phyloP scores from a whole-genome alignment of 2,888 invertebrate species.

The Coelopa pilipes region DNA sequence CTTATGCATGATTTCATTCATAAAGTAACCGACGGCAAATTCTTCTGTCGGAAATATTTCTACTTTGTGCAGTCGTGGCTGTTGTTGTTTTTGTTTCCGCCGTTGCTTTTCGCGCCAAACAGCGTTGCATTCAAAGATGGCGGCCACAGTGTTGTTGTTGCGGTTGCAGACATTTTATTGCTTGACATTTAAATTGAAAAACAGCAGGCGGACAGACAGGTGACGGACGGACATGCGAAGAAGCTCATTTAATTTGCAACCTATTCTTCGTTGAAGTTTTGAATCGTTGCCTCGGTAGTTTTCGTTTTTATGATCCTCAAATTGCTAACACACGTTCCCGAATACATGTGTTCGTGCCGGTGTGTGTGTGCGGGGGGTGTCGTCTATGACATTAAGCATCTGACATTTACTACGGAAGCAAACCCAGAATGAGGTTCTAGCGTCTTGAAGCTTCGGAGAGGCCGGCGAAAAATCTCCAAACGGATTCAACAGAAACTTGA shows the following conservation, averaged over 20 bases:
- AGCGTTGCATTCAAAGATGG: not conserved
- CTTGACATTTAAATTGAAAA: not conserved
- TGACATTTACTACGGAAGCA: not conserved
- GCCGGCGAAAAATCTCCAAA: no score
- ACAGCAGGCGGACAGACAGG: no score
- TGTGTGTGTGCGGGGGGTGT: not conserved
- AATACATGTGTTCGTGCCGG: not conserved
- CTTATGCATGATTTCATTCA: not conserved
- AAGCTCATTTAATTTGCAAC: no score
- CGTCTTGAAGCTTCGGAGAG: no score
- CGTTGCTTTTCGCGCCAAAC: not conserved
- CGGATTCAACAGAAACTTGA: no score
- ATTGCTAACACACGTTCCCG: not conserved
- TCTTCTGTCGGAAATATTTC: constrained; percentile 1
- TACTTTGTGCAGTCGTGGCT: not conserved
- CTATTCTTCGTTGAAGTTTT: not conserved
- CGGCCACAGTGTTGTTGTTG: not conserved
- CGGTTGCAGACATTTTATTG: not conserved
- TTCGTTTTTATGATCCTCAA: not conserved
- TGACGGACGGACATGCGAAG: no score
- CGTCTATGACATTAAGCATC: not conserved
- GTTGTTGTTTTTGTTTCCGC: not conserved
- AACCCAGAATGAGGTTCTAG: no score
- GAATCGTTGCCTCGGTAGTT: not conserved
- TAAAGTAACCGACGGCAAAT: not conserved